Evolutionary conservation across 2,113 vertebrate genomes (phyloP).

Genomic region (Sakesphorus luctuosus): DNA sequence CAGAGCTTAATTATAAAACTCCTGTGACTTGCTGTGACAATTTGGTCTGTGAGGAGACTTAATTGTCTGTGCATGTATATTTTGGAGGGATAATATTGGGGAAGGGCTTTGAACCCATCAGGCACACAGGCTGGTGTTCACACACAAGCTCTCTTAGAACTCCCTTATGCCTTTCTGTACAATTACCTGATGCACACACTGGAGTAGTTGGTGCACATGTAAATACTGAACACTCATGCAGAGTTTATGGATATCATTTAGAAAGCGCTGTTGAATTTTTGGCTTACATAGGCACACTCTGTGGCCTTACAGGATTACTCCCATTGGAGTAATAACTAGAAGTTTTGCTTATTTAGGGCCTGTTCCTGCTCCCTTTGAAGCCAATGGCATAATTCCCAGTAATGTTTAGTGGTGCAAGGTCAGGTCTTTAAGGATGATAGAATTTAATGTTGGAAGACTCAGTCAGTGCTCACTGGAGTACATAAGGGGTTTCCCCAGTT

Average conservation of each 20-base stretch:
- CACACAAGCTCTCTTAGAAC: neutral
- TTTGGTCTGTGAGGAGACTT: neutral
- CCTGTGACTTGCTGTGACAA: neutral
- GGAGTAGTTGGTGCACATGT: neutral
- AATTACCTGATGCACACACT: neutral
- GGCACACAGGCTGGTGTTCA: neutral
- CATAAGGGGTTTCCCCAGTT: conserved; percentile 21
- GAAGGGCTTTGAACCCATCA: neutral
- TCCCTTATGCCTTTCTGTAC: neutral
- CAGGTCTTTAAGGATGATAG: conserved; percentile 44
- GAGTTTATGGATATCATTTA: neutral
- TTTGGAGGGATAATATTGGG: neutral
- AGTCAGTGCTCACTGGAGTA: neutral
- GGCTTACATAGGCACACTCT: conserved; percentile 40
- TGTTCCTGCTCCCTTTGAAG: conserved; percentile 63
- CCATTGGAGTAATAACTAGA: conserved; percentile 34
- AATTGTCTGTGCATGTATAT: fast-evolving
- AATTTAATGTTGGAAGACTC: conserved; percentile 18
- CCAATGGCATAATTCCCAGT: conserved; percentile 61
- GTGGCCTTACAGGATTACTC: conserved; percentile 60
- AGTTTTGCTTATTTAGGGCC: conserved; percentile 62
- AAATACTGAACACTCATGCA: neutral
- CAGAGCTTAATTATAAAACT: neutral
- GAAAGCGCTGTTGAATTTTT: conserved; percentile 33
- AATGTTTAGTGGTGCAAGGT: conserved; percentile 55